These are phyloP conservation scores for Oeneis ivallda DNA, from an alignment of 2,888 invertebrate species.

Conservation along the genomic window DNA sequence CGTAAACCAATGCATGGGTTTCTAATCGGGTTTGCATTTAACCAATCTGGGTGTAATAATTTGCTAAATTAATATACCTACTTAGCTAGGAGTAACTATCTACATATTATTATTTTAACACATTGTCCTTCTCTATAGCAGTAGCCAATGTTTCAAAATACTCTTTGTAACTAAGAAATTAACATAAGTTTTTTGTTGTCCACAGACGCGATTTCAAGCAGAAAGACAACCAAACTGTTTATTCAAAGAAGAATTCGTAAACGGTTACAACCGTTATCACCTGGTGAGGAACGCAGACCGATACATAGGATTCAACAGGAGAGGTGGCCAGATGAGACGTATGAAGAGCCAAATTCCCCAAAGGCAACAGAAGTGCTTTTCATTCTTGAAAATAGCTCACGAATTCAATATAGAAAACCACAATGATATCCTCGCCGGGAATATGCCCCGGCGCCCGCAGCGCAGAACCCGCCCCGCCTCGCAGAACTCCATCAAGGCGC, in stretches of 20 bases:
- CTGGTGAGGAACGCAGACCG: slow-evolving; percentile 82
- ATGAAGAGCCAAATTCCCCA: slow-evolving; percentile 65
- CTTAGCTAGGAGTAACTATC: no score
- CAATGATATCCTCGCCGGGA: slow-evolving; percentile 81
- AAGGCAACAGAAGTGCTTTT: slow-evolving; percentile 81
- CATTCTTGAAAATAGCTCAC: slow-evolving; percentile 83
- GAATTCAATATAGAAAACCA: slow-evolving; percentile 83
- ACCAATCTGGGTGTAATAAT: no score
- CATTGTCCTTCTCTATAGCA: no score
- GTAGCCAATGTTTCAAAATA: no score
- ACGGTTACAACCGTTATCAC: slow-evolving; percentile 84
- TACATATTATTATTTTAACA: no score
- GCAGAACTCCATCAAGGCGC: slow-evolving; percentile 67
- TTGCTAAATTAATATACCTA: no score
- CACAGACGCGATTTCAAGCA: slow-evolving; percentile 80
- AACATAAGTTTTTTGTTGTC: slow-evolving; percentile 41
- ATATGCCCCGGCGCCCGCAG: slow-evolving; percentile 69
- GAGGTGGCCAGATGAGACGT: slow-evolving; percentile 80
- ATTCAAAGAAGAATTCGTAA: slow-evolving; percentile 84
- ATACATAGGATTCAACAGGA: slow-evolving; percentile 84
- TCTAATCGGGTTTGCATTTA: no score
- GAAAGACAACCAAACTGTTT: slow-evolving; percentile 82
- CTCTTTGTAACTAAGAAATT: neutral
- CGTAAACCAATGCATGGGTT: no score
- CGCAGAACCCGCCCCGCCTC: slow-evolving; percentile 67